phyloP scores from a whole-genome alignment of 2,888 invertebrate genomes.

The Brenthis hecate region DNA sequence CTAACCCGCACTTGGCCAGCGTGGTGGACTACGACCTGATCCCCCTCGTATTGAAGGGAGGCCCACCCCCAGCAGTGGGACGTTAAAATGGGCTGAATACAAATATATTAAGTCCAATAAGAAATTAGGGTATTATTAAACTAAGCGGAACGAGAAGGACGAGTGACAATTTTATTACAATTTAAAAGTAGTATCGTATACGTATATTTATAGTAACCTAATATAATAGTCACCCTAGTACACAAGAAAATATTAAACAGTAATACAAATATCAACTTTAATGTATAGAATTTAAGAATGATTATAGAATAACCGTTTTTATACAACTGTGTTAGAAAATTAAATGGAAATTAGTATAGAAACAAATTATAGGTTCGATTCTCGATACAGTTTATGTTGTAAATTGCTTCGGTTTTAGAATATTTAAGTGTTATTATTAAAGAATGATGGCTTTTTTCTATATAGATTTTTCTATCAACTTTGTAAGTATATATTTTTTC shows the following conservation, averaged over 20 bases:
- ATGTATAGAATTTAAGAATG: not conserved
- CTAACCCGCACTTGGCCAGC: no score
- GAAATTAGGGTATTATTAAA: no score
- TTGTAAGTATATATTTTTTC: no score
- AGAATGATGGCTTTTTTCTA: not conserved
- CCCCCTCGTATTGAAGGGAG: no score
- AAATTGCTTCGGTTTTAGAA: conserved; percentile 4
- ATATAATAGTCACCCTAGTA: conserved; percentile 11
- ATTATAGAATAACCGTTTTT: not conserved
- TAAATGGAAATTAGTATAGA: conserved; percentile 22
- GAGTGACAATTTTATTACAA: no score
- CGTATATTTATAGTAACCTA: not conserved
- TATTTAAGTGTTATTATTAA: not conserved
- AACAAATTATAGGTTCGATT: conserved; percentile 31
- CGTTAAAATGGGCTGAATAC: no score
- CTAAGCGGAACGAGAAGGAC: no score
- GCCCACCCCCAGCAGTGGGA: no score
- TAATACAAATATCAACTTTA: conserved; percentile 7
- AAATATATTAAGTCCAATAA: no score
- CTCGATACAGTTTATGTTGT: conserved; percentile 12
- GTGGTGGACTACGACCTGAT: no score
- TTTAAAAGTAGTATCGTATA: no score
- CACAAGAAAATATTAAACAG: not conserved
- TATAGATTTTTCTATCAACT: not conserved
- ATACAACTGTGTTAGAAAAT: conserved; percentile 3